phyloP scores from a whole-genome alignment of 2,113 vertebrate genomes.

The Scartelaos histophorus region DNA sequence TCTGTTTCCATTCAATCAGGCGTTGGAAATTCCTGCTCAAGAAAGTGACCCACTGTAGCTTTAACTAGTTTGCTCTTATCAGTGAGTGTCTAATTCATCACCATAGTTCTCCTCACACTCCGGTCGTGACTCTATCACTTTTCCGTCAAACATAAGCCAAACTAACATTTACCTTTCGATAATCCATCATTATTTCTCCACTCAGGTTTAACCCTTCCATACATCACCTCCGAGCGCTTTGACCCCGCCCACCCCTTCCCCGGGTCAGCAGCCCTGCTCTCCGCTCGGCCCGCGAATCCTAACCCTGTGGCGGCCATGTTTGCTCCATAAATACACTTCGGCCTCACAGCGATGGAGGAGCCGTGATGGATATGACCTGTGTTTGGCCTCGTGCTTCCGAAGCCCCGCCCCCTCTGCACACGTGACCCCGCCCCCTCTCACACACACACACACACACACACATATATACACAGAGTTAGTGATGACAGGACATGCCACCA shows the following conservation, averaged over 20 bases:
- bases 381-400: conserved; percentile 14
- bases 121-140: too few species aligned
- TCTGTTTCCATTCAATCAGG: too few species aligned
- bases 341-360: conserved; percentile 11
- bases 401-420: background rate
- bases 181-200: background rate
- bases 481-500: conserved; percentile 51
- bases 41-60: too few species aligned
- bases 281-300: too few species aligned
- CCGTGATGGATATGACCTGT: conserved; percentile 56
- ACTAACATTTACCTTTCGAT: background rate
- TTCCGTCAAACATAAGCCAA: background rate
- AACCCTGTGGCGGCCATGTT: background rate
- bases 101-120: background rate
- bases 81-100: too few species aligned
- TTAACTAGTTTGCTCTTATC: too few species aligned
- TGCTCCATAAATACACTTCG: conserved; percentile 40
- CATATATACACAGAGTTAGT: conserved; percentile 11
- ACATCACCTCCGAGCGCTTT: background rate
- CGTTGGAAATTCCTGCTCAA: too few species aligned
- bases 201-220: background rate
- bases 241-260: background rate
- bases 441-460: background rate
- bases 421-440: conserved; percentile 33
- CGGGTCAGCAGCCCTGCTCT: conserved; percentile 17